Base-by-base conservation (phyloP, 2,113 vertebrate genomes). In the Aegypius monachus region DNA sequence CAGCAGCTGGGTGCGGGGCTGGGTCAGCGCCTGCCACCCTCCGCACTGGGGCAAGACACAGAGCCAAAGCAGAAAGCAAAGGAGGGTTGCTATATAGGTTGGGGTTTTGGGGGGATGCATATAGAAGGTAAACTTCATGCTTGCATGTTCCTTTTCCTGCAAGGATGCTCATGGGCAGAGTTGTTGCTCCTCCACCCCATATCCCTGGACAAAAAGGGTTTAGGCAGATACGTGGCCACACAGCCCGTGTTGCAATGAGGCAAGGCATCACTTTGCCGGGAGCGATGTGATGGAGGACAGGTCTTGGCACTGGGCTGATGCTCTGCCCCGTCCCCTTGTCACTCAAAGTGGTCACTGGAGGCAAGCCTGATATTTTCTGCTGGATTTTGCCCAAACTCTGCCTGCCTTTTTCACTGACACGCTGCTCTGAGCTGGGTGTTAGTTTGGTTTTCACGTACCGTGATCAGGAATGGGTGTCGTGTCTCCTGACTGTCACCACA, bases 1-100 rank as follows among this genome's bases (percentile, higher is more conserved):
- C 55, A 70, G 97, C 98, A 98, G 97, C 97, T 98, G 97, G 95
- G 75, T 65, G 31, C 52, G 12, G 55, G 84, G 45, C 31, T 32
- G 73, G 70, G 45, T 70, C 26, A 71, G 56, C 6, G 2, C 71
- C 23, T 5, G 17, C 25, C 11, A 9, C 85, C 88, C 21, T 61
- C 86, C 17, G 9, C 3, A 32, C 67, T 58, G 68, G 81, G 56
- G 32, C 17, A 23, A 43, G 52, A 56, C 29, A 53, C 75, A 71
- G 73, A 84, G 43, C 48, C 31, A 66, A 59, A 90, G 38, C 32
- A 52, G 38, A 82, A 38, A 45, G 22, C 17, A 53, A 61, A 81
- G 34, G 9, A 74, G 3, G 13, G 2, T 23, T 88, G 82, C 71
- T 65, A 0, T 5, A 8, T 5, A 27, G n/a, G 3, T 13, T 11